Evolutionary conservation across 2,797 vertebrate species (phyloP).

Genomic region (Neoniphon sammara): DNA sequence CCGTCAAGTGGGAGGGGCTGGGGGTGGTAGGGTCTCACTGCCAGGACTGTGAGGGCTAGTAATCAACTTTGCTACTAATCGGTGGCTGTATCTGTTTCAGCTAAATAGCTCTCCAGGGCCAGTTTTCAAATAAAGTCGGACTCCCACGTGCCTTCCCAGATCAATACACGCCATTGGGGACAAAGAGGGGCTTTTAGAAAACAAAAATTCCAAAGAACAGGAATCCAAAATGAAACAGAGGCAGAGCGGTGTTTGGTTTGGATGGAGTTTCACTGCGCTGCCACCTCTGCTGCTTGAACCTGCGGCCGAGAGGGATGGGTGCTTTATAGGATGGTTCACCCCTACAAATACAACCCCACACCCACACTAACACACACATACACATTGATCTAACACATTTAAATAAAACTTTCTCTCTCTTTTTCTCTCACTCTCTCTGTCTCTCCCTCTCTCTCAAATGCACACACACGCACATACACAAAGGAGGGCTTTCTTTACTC

Average conservation of each 20-base stretch:
- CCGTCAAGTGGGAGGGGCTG: slow-evolving; percentile 30
- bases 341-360: slow-evolving; percentile 42
- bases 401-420: background rate
- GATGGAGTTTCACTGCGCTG: slow-evolving; percentile 67
- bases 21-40: slow-evolving; percentile 3
- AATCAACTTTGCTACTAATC: slow-evolving; percentile 43
- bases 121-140: slow-evolving; percentile 36
- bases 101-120: slow-evolving; percentile 52
- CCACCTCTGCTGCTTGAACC: slow-evolving; percentile 34
- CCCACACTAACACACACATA: slow-evolving; percentile 5
- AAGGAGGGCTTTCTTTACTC: slow-evolving; percentile 69
- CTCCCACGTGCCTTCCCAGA: slow-evolving; percentile 48
- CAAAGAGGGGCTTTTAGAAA: slow-evolving; percentile 70
- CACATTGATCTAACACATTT: slow-evolving; percentile 7
- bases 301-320: slow-evolving; percentile 33
- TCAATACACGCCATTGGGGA: slow-evolving; percentile 51
- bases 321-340: slow-evolving; percentile 25
- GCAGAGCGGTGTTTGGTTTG: slow-evolving; percentile 69
- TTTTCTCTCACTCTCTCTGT: background rate
- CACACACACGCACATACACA: slow-evolving; percentile 44
- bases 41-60: slow-evolving; percentile 26
- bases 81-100: slow-evolving; percentile 51
- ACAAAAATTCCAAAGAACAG: slow-evolving; percentile 51
- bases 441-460: slow-evolving; percentile 3
- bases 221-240: slow-evolving; percentile 64